phyloP scores from a whole-genome alignment of 2,113 vertebrate species.

The Mesitornis unicolor region DNA sequence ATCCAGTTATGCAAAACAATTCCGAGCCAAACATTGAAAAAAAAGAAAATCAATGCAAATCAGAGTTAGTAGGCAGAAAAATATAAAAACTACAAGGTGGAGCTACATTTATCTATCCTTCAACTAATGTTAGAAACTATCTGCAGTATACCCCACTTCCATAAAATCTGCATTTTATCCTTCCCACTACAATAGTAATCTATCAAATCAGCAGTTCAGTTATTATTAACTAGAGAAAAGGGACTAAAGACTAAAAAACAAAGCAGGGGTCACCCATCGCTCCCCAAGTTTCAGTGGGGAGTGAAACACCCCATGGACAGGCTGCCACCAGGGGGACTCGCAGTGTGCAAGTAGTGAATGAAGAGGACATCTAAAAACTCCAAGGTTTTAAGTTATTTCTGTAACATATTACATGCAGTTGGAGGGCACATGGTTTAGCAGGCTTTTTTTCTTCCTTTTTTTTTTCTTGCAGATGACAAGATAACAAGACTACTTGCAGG shows the following conservation, averaged over 20 bases:
- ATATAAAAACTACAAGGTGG: neutral
- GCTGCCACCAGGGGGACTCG: conserved; percentile 68
- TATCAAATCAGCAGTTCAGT: neutral
- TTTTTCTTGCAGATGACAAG: neutral
- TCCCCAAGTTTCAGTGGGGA: neutral
- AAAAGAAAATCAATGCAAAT: neutral
- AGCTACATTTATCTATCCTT: neutral
- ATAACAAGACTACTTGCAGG: neutral
- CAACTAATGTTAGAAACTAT: neutral
- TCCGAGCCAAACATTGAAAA: neutral
- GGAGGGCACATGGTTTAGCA: neutral
- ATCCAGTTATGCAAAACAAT: neutral
- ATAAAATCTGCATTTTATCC: neutral
- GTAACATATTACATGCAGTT: neutral
- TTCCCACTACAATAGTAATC: neutral
- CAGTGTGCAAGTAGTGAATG: neutral
- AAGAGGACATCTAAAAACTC: neutral
- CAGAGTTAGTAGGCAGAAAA: neutral
- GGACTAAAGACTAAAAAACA: neutral
- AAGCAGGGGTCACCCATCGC: neutral
- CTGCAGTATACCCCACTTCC: neutral
- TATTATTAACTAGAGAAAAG: neutral
- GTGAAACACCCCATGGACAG: neutral
- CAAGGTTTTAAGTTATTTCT: neutral
- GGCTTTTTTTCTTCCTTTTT: neutral